Evolutionary conservation across 1,140 invertebrate species (phyloP), one percentile per base, ranked within the genome.

Genomic region (Drosophila parvula): DNA sequence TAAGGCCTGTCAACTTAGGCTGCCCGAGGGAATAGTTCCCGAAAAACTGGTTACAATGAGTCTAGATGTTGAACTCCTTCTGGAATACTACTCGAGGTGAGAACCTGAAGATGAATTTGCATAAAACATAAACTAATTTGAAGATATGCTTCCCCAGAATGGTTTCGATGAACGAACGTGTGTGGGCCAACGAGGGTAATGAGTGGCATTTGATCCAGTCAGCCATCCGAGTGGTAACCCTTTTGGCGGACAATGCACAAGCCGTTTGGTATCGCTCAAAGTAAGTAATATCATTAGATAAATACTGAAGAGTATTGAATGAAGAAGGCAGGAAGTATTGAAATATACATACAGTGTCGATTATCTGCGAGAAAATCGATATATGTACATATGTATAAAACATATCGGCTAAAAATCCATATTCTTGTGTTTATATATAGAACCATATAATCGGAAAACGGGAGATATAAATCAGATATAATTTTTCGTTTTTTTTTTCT

Each of bases 121-220:
- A 0, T n/a, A 11, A 30, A 9, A 14, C 3, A 12, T 18, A 0
- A 2, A 9, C 1, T 32, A n/a, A 43, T 8, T 4, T 28, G 5
- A 3, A 0, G 11, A 7, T 34, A n/a, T 48, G 32, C 32, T 73
- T 30, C 22, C 22, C 1, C 40, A 88, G 96, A 90, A 93, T 96
- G 93, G 94, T 96, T 78, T 95, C 95, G 32, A 94, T 95, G 79
- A 96, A 96, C 86, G 96, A 96, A 83, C 93, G 95, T 64, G 94
- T 95, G 64, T 97, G 96, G 96, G 92, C 96, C 50, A 94, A 94
- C 28, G 95, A 96, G 92, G 95, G 95, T 18, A 96, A 96, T 82
- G 96, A 97, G 92, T 95, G 95, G 91, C 96, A 96, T 92, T 92
- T 96, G 34, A 95, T 95, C 57, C 94, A 95, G 91, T 95, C 94